Evolutionary conservation across 2,113 vertebrate species (phyloP).

Genomic region (Podarcis muralis): DNA sequence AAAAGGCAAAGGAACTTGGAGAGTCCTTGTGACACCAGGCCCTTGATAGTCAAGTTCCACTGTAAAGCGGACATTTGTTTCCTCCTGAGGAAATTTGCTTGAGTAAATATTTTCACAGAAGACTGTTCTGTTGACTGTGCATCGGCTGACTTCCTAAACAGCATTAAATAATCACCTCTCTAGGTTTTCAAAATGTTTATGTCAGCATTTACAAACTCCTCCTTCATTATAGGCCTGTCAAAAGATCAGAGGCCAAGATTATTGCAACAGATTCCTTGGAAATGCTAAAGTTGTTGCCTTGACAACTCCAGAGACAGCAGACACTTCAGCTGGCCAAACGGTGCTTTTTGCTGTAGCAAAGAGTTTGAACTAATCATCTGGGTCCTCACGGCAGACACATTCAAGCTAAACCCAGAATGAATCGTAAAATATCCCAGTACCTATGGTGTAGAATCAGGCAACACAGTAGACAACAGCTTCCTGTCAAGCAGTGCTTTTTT

Average conservation of each 20-base stretch:
- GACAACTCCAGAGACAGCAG: constrained; percentile 71
- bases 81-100: constrained; percentile 61
- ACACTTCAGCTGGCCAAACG: constrained; percentile 56
- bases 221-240: constrained; percentile 79
- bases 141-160: constrained; percentile 69
- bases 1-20: constrained; percentile 27
- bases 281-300: constrained; percentile 78
- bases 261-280: constrained; percentile 80
- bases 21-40: constrained; percentile 37
- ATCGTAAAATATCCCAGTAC: background rate
- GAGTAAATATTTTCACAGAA: constrained; percentile 72
- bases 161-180: constrained; percentile 68
- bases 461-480: background rate
- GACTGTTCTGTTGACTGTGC: constrained; percentile 50
- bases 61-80: constrained; percentile 55
- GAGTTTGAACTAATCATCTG: constrained; percentile 49
- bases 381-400: constrained; percentile 30
- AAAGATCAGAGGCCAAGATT: constrained; percentile 82
- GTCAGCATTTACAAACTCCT: constrained; percentile 80
- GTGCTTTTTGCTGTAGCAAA: constrained; percentile 57
- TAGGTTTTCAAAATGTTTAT: constrained; percentile 72
- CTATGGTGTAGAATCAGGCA: constrained; percentile 17
- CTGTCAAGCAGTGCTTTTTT: constrained; percentile 1
- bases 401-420: background rate
- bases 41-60: constrained; percentile 31